Base-by-base conservation (phyloP, 2,113 vertebrate species). In the Notothenia rossii region DNA sequence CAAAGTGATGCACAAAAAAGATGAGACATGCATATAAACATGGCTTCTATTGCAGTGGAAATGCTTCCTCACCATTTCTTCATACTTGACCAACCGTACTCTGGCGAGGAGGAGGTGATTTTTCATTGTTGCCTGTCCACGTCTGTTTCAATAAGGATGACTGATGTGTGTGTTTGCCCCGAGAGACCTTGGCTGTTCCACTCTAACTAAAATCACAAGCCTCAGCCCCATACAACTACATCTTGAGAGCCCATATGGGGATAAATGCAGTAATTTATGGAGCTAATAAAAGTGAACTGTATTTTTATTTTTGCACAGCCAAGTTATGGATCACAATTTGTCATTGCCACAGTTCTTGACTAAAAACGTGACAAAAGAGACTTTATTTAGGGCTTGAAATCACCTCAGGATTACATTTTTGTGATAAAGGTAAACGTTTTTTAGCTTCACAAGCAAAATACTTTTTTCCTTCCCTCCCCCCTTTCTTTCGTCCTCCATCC, bases 91-190 rank as follows among this genome's bases (percentile, higher is more conserved):
- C 63, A 74, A 63, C 74, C 72, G 49, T 10, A 58, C 36, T 75
- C 64, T 50, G 50, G 73, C 25, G 14, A 82, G 46, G 53, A 53
- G 11, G 40, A 33, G 36, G 55, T 22, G 22, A 79, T 88, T 84
- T 84, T 82, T 89, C 70, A 86, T 60, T 72, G 75, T 56, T 83
- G 81, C 54, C 55, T 71, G 66, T 86, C 72, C 48, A 59, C 2
- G 59, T 83, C 82, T 64, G 65, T 63, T 82, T 84, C 75, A 80
- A 62, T 75, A 54, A 67, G 60, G 22, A 84, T 75, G 69, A 89
- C 33, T 67, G 87, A 89, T 80, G 80, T 78, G 73, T 73, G 80
- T 72, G 51, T 89, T 83, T 66, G 49, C 43, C 77, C 72, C 82
- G 50, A 45, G 75, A 84, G 78, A 79, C 51, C 40, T 40, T 63